phyloP scores from a whole-genome alignment of 1,140 invertebrate genomes.

The Adoxophyes honmai region DNA sequence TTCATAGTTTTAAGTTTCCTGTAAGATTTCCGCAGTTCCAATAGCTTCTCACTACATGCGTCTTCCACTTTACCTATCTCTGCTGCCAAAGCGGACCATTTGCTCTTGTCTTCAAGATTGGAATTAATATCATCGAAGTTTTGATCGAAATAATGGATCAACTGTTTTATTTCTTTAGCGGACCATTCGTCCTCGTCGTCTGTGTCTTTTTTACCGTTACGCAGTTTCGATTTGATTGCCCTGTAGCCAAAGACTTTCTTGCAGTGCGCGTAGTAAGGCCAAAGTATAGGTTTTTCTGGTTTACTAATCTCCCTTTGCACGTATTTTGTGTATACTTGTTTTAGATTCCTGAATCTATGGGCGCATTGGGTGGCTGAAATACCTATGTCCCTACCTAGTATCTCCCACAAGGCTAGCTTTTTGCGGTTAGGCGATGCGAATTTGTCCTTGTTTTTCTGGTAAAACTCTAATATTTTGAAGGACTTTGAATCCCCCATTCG shows the following conservation, averaged over 20 bases:
- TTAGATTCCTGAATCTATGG: constrained; percentile 59
- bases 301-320: constrained; percentile 62
- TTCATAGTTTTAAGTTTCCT: constrained; percentile 61
- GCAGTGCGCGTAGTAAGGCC: constrained; percentile 63
- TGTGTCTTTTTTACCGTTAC: constrained; percentile 44
- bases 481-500: constrained; percentile 48
- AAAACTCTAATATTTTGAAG: constrained; percentile 61
- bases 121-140: constrained; percentile 40
- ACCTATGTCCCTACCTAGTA: constrained; percentile 45
- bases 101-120: constrained; percentile 32
- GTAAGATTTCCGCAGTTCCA: constrained; percentile 63
- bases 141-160: constrained; percentile 46
- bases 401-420: constrained; percentile 53
- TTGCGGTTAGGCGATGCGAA: constrained; percentile 46
- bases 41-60: constrained; percentile 51
- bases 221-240: constrained; percentile 55
- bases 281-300: constrained; percentile 60
- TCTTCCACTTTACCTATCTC: constrained; percentile 39
- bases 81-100: constrained; percentile 38
- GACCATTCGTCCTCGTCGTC: constrained; percentile 60
- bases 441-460: constrained; percentile 61
- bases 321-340: constrained; percentile 59
- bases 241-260: constrained; percentile 69
- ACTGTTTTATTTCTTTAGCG: constrained; percentile 51
- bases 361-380: constrained; percentile 52